Base-by-base conservation (phyloP, 2,797 vertebrate species). In the Hozukius guyotensis region DNA sequence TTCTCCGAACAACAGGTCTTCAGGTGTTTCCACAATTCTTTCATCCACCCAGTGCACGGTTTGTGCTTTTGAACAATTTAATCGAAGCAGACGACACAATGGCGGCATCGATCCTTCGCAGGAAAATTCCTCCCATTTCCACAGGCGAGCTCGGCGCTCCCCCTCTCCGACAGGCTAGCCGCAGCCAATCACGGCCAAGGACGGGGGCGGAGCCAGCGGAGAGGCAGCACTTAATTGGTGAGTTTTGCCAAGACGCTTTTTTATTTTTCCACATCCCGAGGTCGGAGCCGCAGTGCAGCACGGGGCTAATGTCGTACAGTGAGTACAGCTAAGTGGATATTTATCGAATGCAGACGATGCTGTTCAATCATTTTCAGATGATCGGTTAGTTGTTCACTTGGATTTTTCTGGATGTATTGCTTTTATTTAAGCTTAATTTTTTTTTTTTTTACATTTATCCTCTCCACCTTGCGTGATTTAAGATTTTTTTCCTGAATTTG, bases 281-380 rank as follows among this genome's bases (percentile, higher is more conserved):
- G 96, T 96, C 85, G 94, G 94, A 96, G 94, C 95, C 95, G 95
- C 95, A 96, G 94, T 96, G 96, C 96, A 96, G 96, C 94, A 94
- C 93, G 94, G 94, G 94, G 94, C 95, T 95, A 96, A 96, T 96
- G 95, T 96, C 94, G 96, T 96, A 96, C 95, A 95, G 96, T 96
- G 96, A 96, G 96, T 96, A 96, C 95, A 95, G 93, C 94, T 95
- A 95, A 96, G 91, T 94, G 95, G 95, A 94, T 95, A 91, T 95
- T 94, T 96, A 94, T 94, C 89, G 87, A 92, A 90, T 91, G 92
- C 92, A 94, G 93, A 94, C 92, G 90, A 94, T 94, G 93, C 93
- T 94, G 90, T 94, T 94, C 94, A 94, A 95, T 94, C 94, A 94
- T 94, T 94, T 95, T 94, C 93, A 94, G 92, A 93, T 95, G 93